Base-by-base conservation (phyloP, 2,113 vertebrate genomes). In the Crotalus helleri region DNA sequence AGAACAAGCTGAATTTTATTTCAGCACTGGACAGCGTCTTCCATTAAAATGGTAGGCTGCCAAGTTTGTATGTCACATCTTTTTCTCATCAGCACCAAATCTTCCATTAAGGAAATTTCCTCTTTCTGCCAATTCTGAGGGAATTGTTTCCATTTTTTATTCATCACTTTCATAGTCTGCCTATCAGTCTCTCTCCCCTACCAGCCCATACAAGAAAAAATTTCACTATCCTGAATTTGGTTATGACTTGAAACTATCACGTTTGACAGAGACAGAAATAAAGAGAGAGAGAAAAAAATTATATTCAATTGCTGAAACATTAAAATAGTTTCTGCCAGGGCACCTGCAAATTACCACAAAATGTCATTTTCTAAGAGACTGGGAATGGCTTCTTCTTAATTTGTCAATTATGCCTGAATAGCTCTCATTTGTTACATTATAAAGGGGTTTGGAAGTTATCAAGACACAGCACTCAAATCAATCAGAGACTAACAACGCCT, bases 381-480 rank as follows among this genome's bases (percentile, higher is more conserved):
- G 53, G 93, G 81, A 93, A 93, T 93, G 91, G 93, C 17, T 88
- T 93, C 94, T 92, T 95, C 93, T 95, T 96, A 96, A 97, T 97
- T 96, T 96, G 94, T 92, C 89, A 95, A 91, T 96, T 94, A 93
- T 58, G 93, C 88, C 94, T 95, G 93, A 96, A 94, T 92, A 95
- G 95, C 86, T 94, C 87, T 93, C 92, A 94, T 93, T 55, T 90
- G 95, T 93, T 92, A 92, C 88, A 94, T 95, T 96, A 93, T 91
- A 89, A 95, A 94, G 91, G 91, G 92, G 57, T 87, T 85, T 95
- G 93, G 93, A 97, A 96, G 90, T 95, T 95, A 95, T 97, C 95
- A 94, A 94, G 91, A 88, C 91, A 81, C 74, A 91, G 90, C 26
- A 26, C 93, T 96, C 94, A 95, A 87, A 61, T 96, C 96, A 97